phyloP scores from a whole-genome alignment of 2,797 vertebrate genomes.

The Hypotaenidia philippensis region DNA sequence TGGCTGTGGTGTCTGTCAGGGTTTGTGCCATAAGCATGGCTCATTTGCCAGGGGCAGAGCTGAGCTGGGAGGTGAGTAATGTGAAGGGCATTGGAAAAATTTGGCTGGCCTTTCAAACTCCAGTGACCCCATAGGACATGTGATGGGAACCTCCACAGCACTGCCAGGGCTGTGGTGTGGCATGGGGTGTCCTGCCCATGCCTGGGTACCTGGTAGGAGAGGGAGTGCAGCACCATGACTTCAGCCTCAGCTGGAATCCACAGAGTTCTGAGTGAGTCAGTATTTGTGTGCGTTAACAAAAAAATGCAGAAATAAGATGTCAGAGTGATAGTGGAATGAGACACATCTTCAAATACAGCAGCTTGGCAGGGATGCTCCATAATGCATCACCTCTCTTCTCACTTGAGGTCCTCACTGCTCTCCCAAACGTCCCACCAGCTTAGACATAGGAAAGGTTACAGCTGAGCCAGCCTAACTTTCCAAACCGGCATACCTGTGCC shows the following conservation, averaged over 20 bases:
- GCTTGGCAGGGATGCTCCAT: not conserved
- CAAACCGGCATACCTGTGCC: not conserved
- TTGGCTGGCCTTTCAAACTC: not conserved
- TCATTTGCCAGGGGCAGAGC: not conserved
- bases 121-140: accelerated
- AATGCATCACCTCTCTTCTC: constrained; percentile 20
- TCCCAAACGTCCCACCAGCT: not conserved
- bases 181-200: not conserved
- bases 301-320: constrained; percentile 24
- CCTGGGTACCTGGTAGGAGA: not conserved
- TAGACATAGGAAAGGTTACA: not conserved
- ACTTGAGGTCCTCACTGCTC: not conserved
- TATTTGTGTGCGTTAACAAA: constrained; percentile 9
- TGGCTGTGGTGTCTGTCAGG: accelerated
- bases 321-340: constrained; percentile 24
- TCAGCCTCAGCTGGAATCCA: not conserved
- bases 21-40: not conserved
- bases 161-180: not conserved
- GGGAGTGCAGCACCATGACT: not conserved
- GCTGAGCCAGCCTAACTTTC: not conserved
- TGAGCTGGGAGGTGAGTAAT: not conserved
- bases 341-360: not conserved
- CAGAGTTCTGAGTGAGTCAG: not conserved
- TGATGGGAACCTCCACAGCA: not conserved
- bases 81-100: not conserved